phyloP scores from a whole-genome alignment of 2,888 invertebrate species.

The Metalampra italica region DNA sequence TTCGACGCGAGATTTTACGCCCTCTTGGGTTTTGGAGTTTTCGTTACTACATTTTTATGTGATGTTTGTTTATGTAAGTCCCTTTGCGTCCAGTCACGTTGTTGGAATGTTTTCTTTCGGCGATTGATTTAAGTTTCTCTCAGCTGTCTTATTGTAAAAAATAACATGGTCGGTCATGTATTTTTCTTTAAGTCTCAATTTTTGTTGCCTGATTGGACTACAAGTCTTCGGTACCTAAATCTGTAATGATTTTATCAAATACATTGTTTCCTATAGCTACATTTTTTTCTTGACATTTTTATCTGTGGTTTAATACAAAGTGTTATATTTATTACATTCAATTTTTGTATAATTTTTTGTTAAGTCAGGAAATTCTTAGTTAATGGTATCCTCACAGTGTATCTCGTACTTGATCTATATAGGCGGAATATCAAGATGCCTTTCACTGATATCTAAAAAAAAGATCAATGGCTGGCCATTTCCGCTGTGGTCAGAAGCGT shows the following conservation, averaged over 20 bases:
- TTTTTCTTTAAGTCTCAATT: too few relatives aligned
- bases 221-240: too few relatives aligned
- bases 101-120: neutral
- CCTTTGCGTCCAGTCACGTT: neutral
- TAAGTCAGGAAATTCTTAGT: too few relatives aligned
- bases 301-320: too few relatives aligned
- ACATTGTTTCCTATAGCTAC: too few relatives aligned
- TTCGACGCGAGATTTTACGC: conserved; percentile 55
- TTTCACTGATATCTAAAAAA: conserved; percentile 39
- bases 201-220: too few relatives aligned
- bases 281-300: too few relatives aligned
- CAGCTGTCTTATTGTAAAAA: neutral
- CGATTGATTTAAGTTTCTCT: neutral
- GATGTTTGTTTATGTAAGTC: conserved; percentile 9
- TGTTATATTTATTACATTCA: too few relatives aligned
- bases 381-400: too few relatives aligned
- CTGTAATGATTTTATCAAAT: too few relatives aligned
- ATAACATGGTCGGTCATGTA: too few relatives aligned
- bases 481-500: conserved; percentile 46
- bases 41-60: conserved; percentile 21
- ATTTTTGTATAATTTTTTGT: too few relatives aligned
- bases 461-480: conserved; percentile 48
- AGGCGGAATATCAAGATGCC: conserved; percentile 30
- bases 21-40: conserved; percentile 45
- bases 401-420: neutral